phyloP scores from a whole-genome alignment of 1,140 invertebrate genomes.

The Bombus vancouverensis region DNA sequence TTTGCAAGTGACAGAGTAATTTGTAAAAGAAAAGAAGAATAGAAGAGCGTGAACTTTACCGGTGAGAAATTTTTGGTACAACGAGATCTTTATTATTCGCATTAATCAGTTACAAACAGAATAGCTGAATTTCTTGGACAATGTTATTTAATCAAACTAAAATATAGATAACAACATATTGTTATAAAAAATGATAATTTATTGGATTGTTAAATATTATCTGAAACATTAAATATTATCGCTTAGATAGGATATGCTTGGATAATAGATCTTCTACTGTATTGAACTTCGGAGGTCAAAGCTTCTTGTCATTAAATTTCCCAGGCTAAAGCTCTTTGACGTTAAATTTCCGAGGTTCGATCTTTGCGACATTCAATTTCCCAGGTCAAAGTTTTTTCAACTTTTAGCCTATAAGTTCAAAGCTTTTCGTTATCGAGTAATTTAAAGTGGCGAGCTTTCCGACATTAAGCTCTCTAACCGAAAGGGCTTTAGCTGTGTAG shows the following conservation, averaged over 20 bases:
- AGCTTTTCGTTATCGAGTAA: background rate
- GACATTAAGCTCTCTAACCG: background rate
- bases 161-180: too few relatives aligned
- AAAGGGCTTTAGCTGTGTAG: background rate
- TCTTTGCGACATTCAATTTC: too few relatives aligned
- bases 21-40: too few relatives aligned
- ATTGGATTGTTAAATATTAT: too few relatives aligned
- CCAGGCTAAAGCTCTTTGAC: background rate
- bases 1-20: background rate
- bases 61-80: background rate
- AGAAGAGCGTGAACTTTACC: background rate
- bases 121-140: background rate
- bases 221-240: too few relatives aligned
- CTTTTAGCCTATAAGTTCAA: background rate
- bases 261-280: too few relatives aligned
- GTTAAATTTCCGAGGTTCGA: background rate
- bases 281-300: background rate
- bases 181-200: too few relatives aligned
- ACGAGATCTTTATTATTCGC: too few relatives aligned
- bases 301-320: background rate
- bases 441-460: background rate
- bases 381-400: background rate
- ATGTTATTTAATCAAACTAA: too few relatives aligned
- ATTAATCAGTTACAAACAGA: too few relatives aligned
- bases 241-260: too few relatives aligned